phyloP scores from a whole-genome alignment of 2,113 vertebrate species.

The Coryphaenoides rupestris region DNA sequence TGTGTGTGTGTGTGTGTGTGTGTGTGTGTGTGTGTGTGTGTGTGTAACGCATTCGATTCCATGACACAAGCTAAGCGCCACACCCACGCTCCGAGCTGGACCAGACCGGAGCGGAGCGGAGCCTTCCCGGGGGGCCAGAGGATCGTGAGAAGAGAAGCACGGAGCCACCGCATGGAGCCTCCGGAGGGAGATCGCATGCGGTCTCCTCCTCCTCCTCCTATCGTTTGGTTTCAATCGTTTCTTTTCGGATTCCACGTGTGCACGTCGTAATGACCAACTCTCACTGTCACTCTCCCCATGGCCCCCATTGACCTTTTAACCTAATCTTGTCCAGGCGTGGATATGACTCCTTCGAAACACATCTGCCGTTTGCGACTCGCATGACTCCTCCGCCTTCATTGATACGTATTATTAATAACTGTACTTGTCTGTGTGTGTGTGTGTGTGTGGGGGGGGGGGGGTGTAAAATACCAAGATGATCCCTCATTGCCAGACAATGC shows the following conservation, averaged over 20 bases:
- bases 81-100: slow-evolving; percentile 34
- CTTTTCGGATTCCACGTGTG: slow-evolving; percentile 46
- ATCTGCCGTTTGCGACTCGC: neutral
- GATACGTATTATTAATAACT: neutral
- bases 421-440: too few species aligned
- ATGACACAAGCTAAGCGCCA: slow-evolving; percentile 38
- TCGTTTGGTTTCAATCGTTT: slow-evolving; percentile 47
- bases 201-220: neutral
- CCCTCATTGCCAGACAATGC: slow-evolving; percentile 4
- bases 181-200: neutral
- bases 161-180: neutral
- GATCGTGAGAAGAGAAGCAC: neutral
- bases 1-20: slow-evolving; percentile 16
- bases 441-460: too few species aligned
- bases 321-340: neutral
- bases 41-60: slow-evolving; percentile 29
- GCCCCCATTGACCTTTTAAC: neutral
- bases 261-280: neutral
- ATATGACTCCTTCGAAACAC: neutral
- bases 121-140: slow-evolving; percentile 24
- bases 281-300: neutral
- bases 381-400: neutral
- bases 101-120: too few species aligned
- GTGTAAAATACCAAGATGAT: neutral
- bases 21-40: slow-evolving; percentile 1